A percentile compares a stretch with the other conserved stretches of the same genome.
These are phyloP conservation scores for Ormyrus rosae DNA, from an alignment of 2,888 invertebrate species.

Conservation along the genomic window DNA sequence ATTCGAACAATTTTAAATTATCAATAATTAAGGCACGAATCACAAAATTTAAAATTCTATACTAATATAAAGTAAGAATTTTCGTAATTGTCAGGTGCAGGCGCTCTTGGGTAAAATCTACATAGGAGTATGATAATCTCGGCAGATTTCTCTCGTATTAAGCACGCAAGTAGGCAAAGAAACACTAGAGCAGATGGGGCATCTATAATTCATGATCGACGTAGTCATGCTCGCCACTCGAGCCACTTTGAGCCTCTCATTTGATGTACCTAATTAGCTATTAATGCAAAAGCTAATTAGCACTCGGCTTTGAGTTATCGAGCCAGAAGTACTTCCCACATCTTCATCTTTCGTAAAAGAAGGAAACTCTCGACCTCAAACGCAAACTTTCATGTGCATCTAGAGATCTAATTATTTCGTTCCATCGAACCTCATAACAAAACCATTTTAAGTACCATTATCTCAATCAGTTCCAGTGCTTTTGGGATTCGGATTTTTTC, in stretches of 20 bases:
- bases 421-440: not conserved
- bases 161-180: no score
- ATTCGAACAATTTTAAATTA: no score
- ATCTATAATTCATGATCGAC: constrained; percentile 43
- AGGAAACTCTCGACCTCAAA: constrained; percentile 51
- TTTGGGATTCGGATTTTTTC: not conserved
- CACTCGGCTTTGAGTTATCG: constrained; percentile 48
- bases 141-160: not conserved
- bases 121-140: not conserved
- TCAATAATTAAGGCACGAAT: no score
- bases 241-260: constrained; percentile 15
- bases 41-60: no score
- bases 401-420: constrained; percentile 46
- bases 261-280: constrained; percentile 48
- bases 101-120: not conserved
- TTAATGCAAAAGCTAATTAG: constrained; percentile 53
- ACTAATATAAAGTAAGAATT: no score
- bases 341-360: constrained; percentile 15
- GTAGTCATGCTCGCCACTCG: constrained; percentile 1
- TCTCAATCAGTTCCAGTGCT: not conserved
- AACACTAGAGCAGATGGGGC: not conserved
- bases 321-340: constrained; percentile 16
- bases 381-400: constrained; percentile 8
- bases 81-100: no score
- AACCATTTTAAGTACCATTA: constrained; percentile 6